Conservation (phyloP, 2,888 invertebrate genomes). For the Plagodis dolabraria region DNA sequence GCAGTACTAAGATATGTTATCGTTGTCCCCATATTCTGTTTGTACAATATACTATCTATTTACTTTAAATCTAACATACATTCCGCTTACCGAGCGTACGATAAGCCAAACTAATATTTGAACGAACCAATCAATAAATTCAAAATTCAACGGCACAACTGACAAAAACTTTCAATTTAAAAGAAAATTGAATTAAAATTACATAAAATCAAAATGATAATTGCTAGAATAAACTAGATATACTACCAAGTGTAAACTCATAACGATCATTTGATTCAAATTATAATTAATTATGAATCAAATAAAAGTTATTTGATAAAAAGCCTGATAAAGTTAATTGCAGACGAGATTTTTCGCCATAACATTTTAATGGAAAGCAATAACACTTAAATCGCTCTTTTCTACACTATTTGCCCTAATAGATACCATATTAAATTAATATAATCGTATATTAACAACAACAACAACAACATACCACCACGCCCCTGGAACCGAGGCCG, state of each 20-base stretch:
- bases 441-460: too few relatives aligned
- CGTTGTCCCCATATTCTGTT: conserved; percentile 8
- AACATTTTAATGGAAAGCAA: background rate
- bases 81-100: conserved; percentile 28
- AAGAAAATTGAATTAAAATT: conserved; percentile 27
- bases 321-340: background rate
- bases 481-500: too few relatives aligned
- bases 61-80: conserved; percentile 9
- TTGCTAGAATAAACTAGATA: conserved; percentile 8
- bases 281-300: conserved; percentile 11
- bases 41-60: conserved; percentile 12
- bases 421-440: too few relatives aligned
- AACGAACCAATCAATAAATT: conserved; percentile 31
- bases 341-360: background rate
- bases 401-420: too few relatives aligned
- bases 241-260: conserved; percentile 17
- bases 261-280: conserved; percentile 18
- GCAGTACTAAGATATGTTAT: conserved; percentile 3
- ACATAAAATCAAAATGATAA: conserved; percentile 21
- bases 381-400: too few relatives aligned
- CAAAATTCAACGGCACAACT: conserved; percentile 38
- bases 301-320: conserved; percentile 8
- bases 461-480: too few relatives aligned
- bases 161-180: conserved; percentile 32
- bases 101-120: conserved; percentile 36